Conservation (phyloP, 2,113 vertebrate species). For the Etia nguti region DNA sequence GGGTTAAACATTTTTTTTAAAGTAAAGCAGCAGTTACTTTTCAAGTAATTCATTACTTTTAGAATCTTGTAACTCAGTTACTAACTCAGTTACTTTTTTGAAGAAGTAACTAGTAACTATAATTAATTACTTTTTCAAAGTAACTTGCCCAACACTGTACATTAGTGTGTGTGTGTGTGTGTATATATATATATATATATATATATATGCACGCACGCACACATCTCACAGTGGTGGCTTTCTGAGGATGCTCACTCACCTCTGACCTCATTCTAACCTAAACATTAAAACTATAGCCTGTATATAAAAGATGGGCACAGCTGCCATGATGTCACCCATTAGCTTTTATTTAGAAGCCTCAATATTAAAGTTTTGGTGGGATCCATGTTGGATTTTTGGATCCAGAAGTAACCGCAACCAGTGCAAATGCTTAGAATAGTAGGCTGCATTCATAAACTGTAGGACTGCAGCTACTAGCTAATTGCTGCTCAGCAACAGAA, state of each 20-base stretch:
- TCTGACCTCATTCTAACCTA: rapidly evolving
- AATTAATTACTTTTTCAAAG: no score
- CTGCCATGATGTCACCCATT: neutral
- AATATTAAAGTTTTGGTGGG: neutral
- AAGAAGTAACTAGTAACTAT: no score
- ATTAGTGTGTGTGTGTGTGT: neutral
- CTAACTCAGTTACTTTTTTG: no score
- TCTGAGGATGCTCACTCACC: neutral
- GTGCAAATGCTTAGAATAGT: neutral
- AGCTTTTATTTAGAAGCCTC: neutral
- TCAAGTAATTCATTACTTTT: no score
- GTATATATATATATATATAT: rapidly evolving
- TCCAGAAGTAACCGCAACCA: neutral
- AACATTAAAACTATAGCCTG: neutral
- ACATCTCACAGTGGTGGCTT: neutral
- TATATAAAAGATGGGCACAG: neutral
- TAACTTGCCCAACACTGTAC: no score
- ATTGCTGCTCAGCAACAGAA: neutral
- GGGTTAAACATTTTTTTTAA: no score
- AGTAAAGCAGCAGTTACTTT: no score
- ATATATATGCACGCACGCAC: neutral
- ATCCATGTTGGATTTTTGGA: neutral
- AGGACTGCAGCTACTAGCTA: neutral
- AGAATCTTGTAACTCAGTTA: no score
- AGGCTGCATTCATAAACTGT: neutral